Evolutionary conservation across 2,797 vertebrate genomes (phyloP).

Genomic region (Zalophus californianus): DNA sequence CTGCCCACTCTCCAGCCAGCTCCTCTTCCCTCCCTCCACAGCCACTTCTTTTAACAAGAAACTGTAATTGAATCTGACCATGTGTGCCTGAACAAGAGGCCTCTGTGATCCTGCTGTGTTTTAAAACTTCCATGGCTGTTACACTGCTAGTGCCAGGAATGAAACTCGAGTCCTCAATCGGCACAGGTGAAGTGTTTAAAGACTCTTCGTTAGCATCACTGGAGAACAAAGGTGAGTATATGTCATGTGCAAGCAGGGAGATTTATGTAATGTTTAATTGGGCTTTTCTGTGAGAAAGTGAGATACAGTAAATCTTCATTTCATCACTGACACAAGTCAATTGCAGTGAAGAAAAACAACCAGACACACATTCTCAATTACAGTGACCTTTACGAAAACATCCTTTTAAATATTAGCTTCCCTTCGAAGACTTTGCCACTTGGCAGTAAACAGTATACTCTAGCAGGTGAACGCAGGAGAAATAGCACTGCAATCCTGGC

Average conservation of each 20-base stretch:
- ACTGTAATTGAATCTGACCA: conserved; percentile 85
- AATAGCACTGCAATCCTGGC: background rate
- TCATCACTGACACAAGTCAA: conserved; percentile 72
- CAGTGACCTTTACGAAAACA: conserved; percentile 81
- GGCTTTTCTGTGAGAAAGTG: conserved; percentile 65
- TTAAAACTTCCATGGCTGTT: conserved; percentile 87
- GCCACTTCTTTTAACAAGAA: conserved; percentile 86
- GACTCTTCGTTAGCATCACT: background rate
- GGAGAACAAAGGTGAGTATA: conserved; percentile 20
- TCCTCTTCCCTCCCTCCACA: conserved; percentile 77
- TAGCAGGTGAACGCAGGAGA: conserved; percentile 74
- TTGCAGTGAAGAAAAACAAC: conserved; percentile 77
- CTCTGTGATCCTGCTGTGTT: conserved; percentile 82
- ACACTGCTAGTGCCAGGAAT: conserved; percentile 82
- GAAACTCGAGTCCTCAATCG: conserved; percentile 79
- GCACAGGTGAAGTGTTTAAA: conserved; percentile 65
- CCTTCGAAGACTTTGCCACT: conserved; percentile 73
- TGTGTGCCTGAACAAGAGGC: conserved; percentile 77
- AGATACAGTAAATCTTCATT: conserved; percentile 68
- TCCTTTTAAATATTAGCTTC: conserved; percentile 83
- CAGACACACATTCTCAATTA: conserved; percentile 76
- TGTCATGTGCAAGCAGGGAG: background rate
- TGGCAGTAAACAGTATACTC: conserved; percentile 70
- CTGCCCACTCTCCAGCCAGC: conserved; percentile 80
- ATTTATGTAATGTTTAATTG: background rate